phyloP scores from a whole-genome alignment of 2,888 invertebrate genomes.

The Eupithecia subumbrata region DNA sequence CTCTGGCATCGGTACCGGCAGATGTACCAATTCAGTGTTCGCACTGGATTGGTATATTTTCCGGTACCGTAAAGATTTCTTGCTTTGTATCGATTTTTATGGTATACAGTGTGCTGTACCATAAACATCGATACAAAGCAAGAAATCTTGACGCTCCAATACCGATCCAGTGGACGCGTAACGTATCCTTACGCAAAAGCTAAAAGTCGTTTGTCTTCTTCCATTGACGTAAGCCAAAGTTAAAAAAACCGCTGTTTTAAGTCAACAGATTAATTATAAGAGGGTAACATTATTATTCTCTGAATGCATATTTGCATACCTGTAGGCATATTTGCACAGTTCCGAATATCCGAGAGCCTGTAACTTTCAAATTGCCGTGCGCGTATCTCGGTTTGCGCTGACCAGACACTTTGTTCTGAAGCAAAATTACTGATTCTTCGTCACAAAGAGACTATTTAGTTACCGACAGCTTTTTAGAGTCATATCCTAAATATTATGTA shows the following conservation, averaged over 20 bases:
- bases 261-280: not conserved
- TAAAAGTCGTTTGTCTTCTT: not conserved
- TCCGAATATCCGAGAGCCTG: not conserved
- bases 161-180: too few relatives aligned
- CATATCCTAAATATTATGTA: not conserved
- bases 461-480: not conserved
- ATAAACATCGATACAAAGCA: too few relatives aligned
- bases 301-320: not conserved
- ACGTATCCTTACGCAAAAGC: not conserved
- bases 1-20: too few relatives aligned
- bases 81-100: too few relatives aligned
- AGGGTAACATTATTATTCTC: not conserved
- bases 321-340: not conserved
- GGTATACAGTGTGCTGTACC: too few relatives aligned
- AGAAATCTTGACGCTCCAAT: too few relatives aligned
- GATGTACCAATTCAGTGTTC: too few relatives aligned
- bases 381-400: not conserved
- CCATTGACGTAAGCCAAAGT: too few relatives aligned
- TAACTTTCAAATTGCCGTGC: not conserved
- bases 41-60: too few relatives aligned
- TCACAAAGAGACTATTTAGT: not conserved
- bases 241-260: too few relatives aligned
- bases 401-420: not conserved
- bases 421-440: not conserved
- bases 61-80: too few relatives aligned